Percentiles rank a stretch among this genome's conserved stretches.
Conservation (phyloP, 2,888 invertebrate genomes). For the Syritta pipiens region DNA sequence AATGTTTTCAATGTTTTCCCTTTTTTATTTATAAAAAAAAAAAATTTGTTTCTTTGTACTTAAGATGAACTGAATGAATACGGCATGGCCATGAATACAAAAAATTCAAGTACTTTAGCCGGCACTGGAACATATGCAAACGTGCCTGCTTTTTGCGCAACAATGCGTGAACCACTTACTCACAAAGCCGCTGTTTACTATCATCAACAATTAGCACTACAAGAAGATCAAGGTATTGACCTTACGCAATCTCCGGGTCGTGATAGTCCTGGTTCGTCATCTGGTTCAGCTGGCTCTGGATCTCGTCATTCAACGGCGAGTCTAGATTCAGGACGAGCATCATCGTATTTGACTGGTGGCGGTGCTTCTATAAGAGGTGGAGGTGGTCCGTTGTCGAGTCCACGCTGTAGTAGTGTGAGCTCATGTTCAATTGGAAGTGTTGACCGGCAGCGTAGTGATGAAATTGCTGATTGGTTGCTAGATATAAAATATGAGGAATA, state of each 20-base stretch:
- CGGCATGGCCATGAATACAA: slow-evolving; percentile 79
- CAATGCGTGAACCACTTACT: slow-evolving; percentile 83
- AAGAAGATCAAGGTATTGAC: slow-evolving; percentile 93
- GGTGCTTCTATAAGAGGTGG: slow-evolving; percentile 75
- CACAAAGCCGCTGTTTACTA: slow-evolving; percentile 89
- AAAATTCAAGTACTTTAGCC: slow-evolving; percentile 58
- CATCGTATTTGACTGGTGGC: slow-evolving; percentile 84
- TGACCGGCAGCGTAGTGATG: slow-evolving; percentile 90
- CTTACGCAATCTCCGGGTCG: slow-evolving; percentile 95
- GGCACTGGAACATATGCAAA: slow-evolving; percentile 59
- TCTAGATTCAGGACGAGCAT: slow-evolving; percentile 94
- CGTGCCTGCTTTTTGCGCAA: slow-evolving; percentile 82
- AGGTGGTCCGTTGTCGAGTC: slow-evolving; percentile 81
- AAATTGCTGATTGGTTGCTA: slow-evolving; percentile 96
- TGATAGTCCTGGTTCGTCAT: slow-evolving; percentile 93
- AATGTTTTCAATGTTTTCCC: background rate
- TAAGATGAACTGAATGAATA: slow-evolving; percentile 68
- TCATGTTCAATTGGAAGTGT: slow-evolving; percentile 88
- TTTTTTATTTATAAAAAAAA: too few relatives aligned
- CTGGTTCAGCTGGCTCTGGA: slow-evolving; percentile 92
- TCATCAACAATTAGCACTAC: slow-evolving; percentile 89
- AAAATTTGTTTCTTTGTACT: too few relatives aligned
- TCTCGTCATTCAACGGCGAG: slow-evolving; percentile 92
- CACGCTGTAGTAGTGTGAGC: slow-evolving; percentile 86
- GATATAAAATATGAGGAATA: slow-evolving; percentile 97